These are phyloP conservation scores for Zygogramma bicolorata DNA, from an alignment of 2,888 invertebrate species.

Conservation along the genomic window DNA sequence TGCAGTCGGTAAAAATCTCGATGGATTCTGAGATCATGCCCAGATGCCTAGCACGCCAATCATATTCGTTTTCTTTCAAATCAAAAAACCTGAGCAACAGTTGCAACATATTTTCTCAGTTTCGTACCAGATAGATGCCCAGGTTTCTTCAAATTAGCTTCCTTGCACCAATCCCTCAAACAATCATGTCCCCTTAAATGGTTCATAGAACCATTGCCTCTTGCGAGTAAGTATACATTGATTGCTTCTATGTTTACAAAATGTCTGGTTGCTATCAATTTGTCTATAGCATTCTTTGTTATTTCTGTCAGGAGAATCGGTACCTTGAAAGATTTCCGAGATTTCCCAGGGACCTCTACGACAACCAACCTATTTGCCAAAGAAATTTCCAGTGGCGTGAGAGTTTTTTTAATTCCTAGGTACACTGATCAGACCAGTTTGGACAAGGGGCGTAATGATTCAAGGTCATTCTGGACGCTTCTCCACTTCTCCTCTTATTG, in stretches of 20 bases:
- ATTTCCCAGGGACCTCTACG: conserved; percentile 32
- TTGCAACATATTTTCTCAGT: conserved; percentile 51
- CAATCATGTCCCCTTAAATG: not conserved
- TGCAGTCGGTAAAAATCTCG: conserved; percentile 51
- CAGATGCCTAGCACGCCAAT: conserved; percentile 52
- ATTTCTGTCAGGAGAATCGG: conserved; percentile 37
- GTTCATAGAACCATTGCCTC: not conserved
- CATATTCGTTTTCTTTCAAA: conserved; percentile 48
- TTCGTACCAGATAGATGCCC: conserved; percentile 46
- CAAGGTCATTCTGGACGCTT: conserved; percentile 41
- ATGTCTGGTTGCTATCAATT: not conserved
- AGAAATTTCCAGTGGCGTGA: conserved; percentile 33
- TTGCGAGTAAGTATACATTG: not conserved
- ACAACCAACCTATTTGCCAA: conserved; percentile 34
- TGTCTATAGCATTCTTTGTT: conserved; percentile 18
- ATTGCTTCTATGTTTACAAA: not conserved
- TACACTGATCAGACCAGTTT: conserved; percentile 33
- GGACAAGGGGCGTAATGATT: conserved; percentile 34
- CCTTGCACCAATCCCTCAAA: not conserved
- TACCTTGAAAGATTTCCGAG: conserved; percentile 30
- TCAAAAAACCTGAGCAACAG: conserved; percentile 51
- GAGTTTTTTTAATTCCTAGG: conserved; percentile 33
- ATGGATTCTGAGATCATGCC: conserved; percentile 51
- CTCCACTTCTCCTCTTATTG: conserved; percentile 39
- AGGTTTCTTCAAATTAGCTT: conserved; percentile 9